Conservation (phyloP, 2,797 vertebrate species). For the Danio aesculapii region DNA sequence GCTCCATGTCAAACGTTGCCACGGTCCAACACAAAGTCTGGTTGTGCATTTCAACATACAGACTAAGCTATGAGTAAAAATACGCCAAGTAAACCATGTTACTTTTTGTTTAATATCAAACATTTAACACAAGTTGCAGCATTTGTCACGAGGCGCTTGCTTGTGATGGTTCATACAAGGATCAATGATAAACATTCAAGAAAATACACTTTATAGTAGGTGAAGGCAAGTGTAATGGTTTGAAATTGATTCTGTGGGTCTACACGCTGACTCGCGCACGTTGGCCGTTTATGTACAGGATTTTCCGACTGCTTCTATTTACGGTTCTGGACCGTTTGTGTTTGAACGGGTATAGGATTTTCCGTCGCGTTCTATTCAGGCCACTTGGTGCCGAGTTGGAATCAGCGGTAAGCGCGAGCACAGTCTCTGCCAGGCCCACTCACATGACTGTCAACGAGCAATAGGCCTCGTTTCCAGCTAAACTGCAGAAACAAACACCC, state of each 20-base stretch:
- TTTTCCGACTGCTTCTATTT: neutral
- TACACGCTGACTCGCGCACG: neutral
- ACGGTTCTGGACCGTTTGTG: neutral
- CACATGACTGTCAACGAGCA: constrained; percentile 63
- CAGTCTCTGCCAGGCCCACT: constrained; percentile 57
- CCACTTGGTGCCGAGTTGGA: constrained; percentile 16
- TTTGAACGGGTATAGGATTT: neutral
- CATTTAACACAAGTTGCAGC: neutral
- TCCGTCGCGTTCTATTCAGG: constrained; percentile 13
- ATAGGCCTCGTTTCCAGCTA: constrained; percentile 55
- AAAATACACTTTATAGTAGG: neutral
- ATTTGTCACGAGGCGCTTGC: neutral
- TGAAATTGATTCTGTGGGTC: neutral
- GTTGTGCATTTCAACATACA: neutral
- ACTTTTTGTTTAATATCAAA: neutral
- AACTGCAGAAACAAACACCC: constrained; percentile 11
- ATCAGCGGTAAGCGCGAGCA: constrained; percentile 4
- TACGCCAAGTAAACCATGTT: neutral
- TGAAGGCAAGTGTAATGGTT: neutral
- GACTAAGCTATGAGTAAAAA: neutral
- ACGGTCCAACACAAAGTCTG: neutral
- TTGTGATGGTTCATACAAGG: neutral
- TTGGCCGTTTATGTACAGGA: neutral
- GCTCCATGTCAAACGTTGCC: neutral
- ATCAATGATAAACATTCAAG: neutral